These are phyloP conservation scores for Apeira syringaria DNA, from an alignment of 2,888 invertebrate species.

Conservation along the genomic window DNA sequence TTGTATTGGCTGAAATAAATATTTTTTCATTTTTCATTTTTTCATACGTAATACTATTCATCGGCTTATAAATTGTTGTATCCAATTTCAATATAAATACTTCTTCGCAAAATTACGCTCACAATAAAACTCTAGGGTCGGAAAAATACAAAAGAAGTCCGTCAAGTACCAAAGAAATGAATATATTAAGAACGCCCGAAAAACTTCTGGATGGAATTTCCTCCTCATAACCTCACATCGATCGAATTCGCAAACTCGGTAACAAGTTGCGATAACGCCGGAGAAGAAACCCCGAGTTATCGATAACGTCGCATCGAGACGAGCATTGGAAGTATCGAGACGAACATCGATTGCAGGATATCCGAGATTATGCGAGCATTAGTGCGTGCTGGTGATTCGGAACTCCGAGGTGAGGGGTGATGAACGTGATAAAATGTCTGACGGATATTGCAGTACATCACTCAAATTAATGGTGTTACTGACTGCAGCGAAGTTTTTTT, in stretches of 20 bases:
- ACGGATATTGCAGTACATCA: slow-evolving; percentile 13
- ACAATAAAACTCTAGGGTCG: neutral
- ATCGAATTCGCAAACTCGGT: slow-evolving; percentile 46
- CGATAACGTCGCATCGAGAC: slow-evolving; percentile 19
- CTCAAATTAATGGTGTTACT: slow-evolving; percentile 10
- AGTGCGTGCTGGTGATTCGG: slow-evolving; percentile 29
- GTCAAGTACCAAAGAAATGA: slow-evolving; percentile 2
- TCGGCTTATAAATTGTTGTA: too few species aligned
- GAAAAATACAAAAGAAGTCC: neutral
- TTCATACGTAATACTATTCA: too few species aligned
- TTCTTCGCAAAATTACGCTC: neutral
- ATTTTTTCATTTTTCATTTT: too few species aligned
- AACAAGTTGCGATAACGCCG: slow-evolving; percentile 50
- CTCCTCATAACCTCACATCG: slow-evolving; percentile 25
- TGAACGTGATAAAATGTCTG: slow-evolving; percentile 26
- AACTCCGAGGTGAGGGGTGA: slow-evolving; percentile 27
- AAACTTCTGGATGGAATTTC: slow-evolving; percentile 10
- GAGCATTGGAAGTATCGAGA: slow-evolving; percentile 5
- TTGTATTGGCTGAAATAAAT: too few species aligned
- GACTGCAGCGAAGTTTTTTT: too few species aligned
- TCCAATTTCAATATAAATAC: too few species aligned
- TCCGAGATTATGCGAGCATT: slow-evolving; percentile 33
- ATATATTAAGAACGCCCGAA: slow-evolving; percentile 6
- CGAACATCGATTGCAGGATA: slow-evolving; percentile 34
- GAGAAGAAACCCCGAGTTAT: slow-evolving; percentile 38